Evolutionary conservation across 2,888 invertebrate genomes (phyloP), one percentile per base, ranked within the genome.

Genomic region (Volucella inanis): DNA sequence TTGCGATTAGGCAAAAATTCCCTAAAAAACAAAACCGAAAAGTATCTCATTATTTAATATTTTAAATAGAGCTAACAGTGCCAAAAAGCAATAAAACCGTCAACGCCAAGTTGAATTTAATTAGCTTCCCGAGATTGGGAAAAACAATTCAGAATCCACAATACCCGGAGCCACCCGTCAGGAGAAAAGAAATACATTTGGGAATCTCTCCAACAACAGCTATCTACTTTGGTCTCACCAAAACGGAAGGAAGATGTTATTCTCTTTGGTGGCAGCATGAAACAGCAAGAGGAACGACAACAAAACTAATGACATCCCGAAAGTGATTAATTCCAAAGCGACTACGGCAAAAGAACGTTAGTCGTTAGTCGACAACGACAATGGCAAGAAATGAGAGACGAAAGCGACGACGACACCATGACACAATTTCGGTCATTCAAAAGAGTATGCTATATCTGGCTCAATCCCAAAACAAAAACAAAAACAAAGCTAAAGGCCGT

Each of bases 51-150:
- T 62, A 77, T 77, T 55, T 64, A 54, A 43, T 70, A 71, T 78
- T 64, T 71, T 64, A 70, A 78, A 67, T 43, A 70, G 64, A 78
- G 57, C 41, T 70, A 78, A 78, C 62, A 64, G 78, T 64, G 50
- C 55, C 70, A 64, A 78, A 57, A 64, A 55, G 62, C 70, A 71
- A 78, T 78, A 78, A 78, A 71, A 78, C 64, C 78, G 50, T 78
- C 78, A 78, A 43, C 70, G 55, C 41, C 11, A 55, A 38, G 55
- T 50, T 55, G 47, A 55, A 64, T 61, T 62, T 78, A 78, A 78
- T 78, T 78, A 55, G 62, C 49, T 70, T 70, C 54, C 55, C 70
- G 55, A 54, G 62, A 62, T 75, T 75, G 65, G 10, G 47, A 54
- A 59, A 52, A 50, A 57, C 14, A 57, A 31, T 31, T 31, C 31